Conservation (phyloP, 2,888 invertebrate genomes). For the Timema podura region DNA sequence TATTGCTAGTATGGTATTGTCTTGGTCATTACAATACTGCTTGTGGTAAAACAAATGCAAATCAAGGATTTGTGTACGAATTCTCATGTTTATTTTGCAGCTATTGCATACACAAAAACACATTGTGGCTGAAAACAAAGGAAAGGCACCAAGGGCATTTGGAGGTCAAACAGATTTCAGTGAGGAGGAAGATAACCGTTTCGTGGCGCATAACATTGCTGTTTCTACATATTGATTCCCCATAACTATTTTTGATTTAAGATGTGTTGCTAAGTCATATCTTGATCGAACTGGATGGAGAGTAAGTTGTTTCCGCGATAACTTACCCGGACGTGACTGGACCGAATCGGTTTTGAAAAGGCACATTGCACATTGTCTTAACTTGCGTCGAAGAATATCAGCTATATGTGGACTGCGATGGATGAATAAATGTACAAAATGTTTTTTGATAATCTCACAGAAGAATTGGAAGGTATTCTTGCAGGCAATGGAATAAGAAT, state of each 20-base stretch:
- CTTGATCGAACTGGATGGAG: conserved; percentile 28
- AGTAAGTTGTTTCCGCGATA: conserved; percentile 33
- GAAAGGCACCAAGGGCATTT: not conserved
- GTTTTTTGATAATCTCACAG: not conserved
- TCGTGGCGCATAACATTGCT: conserved; percentile 31
- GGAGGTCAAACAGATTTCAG: conserved; percentile 32
- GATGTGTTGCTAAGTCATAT: conserved; percentile 31
- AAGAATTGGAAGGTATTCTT: not conserved
- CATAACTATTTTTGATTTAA: conserved; percentile 31
- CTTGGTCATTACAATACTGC: no score
- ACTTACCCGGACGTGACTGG: conserved; percentile 37
- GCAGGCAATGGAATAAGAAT: not conserved
- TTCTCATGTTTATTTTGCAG: no score
- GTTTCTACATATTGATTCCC: conserved; percentile 36
- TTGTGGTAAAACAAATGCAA: no score
- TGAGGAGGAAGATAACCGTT: conserved; percentile 33
- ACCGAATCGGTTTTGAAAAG: conserved; percentile 29
- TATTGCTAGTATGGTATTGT: no score
- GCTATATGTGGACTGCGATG: conserved; percentile 3
- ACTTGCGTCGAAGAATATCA: conserved; percentile 1
- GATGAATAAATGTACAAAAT: not conserved
- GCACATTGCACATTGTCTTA: not conserved
- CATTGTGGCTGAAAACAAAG: not conserved
- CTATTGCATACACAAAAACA: conserved; percentile 13
- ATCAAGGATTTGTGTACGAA: no score